Conservation (phyloP, 1,140 invertebrate genomes). For the Apolygus lucorum region DNA sequence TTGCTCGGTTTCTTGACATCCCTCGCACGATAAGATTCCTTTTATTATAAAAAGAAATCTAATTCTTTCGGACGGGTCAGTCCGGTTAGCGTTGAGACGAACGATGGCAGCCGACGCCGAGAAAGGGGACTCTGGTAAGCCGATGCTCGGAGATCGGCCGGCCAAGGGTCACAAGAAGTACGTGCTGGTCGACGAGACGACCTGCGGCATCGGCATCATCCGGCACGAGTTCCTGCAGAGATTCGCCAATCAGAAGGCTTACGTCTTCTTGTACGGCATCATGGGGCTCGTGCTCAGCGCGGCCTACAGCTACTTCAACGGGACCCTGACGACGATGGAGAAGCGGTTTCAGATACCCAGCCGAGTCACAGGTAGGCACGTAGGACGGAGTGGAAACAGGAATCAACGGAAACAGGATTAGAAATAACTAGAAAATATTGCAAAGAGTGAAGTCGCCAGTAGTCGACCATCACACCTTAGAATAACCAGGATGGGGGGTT, state of each 20-base stretch:
- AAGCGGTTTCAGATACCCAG: conserved; percentile 72
- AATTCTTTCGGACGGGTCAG: not conserved
- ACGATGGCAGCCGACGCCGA: not conserved
- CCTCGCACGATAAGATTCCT: no score
- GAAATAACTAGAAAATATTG: no score
- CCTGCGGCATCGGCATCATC: conserved; percentile 53
- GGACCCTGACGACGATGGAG: conserved; percentile 68
- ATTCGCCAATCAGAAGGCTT: conserved; percentile 66
- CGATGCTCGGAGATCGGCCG: not conserved
- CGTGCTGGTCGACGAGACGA: conserved; percentile 48
- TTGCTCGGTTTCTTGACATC: not conserved
- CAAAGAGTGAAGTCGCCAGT: no score
- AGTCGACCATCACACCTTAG: no score
- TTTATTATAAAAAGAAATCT: no score
- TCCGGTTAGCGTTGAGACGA: not conserved
- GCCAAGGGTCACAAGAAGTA: conserved; percentile 4
- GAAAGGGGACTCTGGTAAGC: not conserved
- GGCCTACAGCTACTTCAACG: conserved; percentile 65
- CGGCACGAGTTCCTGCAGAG: conserved; percentile 48
- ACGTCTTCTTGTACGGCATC: conserved; percentile 61
- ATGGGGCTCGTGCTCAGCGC: conserved; percentile 65
- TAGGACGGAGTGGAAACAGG: not conserved
- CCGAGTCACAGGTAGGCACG: conserved; percentile 53
- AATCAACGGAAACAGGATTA: no score
- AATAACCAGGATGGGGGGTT: no score